These are phyloP conservation scores for Oreocharis arfaki DNA, from an alignment of 2,113 vertebrate genomes.

Conservation along the genomic window DNA sequence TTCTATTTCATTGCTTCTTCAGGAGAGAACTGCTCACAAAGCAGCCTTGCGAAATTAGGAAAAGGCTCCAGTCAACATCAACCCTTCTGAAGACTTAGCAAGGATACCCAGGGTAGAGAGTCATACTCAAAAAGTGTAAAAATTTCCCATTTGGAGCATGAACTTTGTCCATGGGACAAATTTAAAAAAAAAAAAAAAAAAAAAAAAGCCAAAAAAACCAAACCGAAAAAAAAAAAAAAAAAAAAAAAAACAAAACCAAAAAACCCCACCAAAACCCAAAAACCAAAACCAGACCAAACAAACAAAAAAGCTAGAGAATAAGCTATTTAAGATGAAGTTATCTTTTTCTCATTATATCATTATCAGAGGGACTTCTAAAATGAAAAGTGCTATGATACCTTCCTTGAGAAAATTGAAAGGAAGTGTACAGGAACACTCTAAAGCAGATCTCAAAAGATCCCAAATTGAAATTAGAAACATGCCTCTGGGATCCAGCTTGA, in stretches of 20 bases:
- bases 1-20: neutral
- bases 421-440: neutral
- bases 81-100: neutral
- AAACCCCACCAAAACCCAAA: neutral
- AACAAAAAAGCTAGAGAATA: neutral
- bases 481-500: neutral
- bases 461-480: neutral
- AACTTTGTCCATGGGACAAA: neutral
- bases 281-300: no score
- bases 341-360: neutral
- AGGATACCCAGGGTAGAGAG: neutral
- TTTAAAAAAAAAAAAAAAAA: neutral
- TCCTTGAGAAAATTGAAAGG: neutral
- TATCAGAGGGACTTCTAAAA: neutral
- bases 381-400: neutral
- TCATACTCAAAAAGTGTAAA: neutral
- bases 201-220: neutral
- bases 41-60: neutral
- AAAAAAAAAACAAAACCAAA: no score
- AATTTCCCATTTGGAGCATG: neutral
- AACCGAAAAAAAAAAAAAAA: neutral
- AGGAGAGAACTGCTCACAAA: neutral
- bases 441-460: neutral
- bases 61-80: neutral
- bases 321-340: neutral